Base-by-base conservation (phyloP, 2,113 vertebrate species). In the Erythrolamprus reginae region DNA sequence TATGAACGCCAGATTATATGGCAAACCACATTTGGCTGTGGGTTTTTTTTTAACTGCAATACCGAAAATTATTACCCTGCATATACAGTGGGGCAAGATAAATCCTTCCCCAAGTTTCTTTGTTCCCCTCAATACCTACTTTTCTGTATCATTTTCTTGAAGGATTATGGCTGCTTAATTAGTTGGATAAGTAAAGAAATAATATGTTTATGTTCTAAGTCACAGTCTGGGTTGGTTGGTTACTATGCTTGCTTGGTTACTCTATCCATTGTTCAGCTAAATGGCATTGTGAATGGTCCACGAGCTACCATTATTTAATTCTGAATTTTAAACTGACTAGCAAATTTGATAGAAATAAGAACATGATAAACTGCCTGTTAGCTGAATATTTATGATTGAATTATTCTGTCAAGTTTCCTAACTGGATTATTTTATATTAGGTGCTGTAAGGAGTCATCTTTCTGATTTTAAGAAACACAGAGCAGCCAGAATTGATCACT, bases 401-500 rank as follows among this genome's bases (percentile, higher is more conserved):
- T 94, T 19, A 92, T n/a, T 53, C 9, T 52, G 65, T 65, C 91
- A 77, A 86, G 24, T 83, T 77, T 70, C 17, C 47, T 42, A 26
- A 89, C 7, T 3, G 24, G 88, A 89, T 13, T 13, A 15, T 45
- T 52, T 90, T 0, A 87, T 88, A 87, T 50, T 90, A 98, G 99
- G 99, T 94, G 98, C 98, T 89, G 95, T 96, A 82, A 97, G 97
- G 96, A 99, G 97, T 96, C 98, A 99, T 94, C 96, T 99, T 91
- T 98, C 98, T 17, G 94, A 97, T 86, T 99, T 99, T 95, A 99
- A 99, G 96, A 99, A 98, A 91, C 98, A 99, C 90, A 96, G 99
- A 89, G 99, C 98, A 88, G 98, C 98, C 91, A 97, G 99, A 92
- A 99, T 99, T 94, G 99, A 99, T 94, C 99, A 99, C 96, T 99